Percentiles rank a stretch among this genome's conserved stretches.
Evolutionary conservation across 2,888 invertebrate species (phyloP).

Genomic region (Synanthedon vespiformis): DNA sequence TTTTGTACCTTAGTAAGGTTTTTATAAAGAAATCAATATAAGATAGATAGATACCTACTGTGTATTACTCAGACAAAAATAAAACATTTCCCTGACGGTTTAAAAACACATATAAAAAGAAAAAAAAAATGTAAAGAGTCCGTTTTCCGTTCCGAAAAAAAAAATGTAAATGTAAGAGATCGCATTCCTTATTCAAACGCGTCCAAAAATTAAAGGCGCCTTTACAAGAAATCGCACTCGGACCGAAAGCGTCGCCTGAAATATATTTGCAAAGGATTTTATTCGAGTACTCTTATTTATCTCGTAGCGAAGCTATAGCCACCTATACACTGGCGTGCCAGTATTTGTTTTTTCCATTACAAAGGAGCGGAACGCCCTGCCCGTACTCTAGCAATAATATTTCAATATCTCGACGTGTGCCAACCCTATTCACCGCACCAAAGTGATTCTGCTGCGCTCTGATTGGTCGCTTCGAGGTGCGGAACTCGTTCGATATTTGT

Average conservation of each 20-base stretch:
- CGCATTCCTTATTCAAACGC: slow-evolving; percentile 62
- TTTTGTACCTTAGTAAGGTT: no score
- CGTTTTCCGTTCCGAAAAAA: not conserved
- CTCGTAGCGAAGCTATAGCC: slow-evolving; percentile 21
- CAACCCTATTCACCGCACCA: slow-evolving; percentile 34
- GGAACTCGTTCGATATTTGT: slow-evolving; percentile 38
- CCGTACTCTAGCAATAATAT: slow-evolving; percentile 52
- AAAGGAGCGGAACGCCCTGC: slow-evolving; percentile 57
- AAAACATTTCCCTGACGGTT: not conserved
- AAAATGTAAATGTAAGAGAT: no score
- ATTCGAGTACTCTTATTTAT: slow-evolving; percentile 57
- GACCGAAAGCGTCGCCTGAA: slow-evolving; percentile 34
- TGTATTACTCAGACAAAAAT: no score
- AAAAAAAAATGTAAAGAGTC: not conserved
- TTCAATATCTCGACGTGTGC: slow-evolving; percentile 56
- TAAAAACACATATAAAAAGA: not conserved
- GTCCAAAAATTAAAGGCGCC: slow-evolving; percentile 56
- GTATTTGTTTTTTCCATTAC: slow-evolving; percentile 67
- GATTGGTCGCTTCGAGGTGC: slow-evolving; percentile 35
- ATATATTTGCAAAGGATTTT: slow-evolving; percentile 47
- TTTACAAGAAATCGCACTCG: slow-evolving; percentile 68
- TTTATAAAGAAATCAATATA: no score
- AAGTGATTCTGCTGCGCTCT: slow-evolving; percentile 51
- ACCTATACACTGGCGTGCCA: slow-evolving; percentile 18
- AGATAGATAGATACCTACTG: no score